phyloP scores from a whole-genome alignment of 2,797 vertebrate species.

The Staurois parvus region DNA sequence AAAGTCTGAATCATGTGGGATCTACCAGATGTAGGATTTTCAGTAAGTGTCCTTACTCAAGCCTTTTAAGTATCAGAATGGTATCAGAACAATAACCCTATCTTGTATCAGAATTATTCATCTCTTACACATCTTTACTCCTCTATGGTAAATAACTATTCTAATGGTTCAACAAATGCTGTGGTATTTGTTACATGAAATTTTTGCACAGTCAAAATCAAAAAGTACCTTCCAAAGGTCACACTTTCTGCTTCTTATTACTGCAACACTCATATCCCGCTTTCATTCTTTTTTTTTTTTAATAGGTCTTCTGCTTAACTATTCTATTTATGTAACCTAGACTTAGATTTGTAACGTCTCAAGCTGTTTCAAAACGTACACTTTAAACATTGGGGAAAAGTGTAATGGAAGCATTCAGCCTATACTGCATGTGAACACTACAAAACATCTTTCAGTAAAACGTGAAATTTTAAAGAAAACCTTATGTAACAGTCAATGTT shows the following conservation, averaged over 20 bases:
- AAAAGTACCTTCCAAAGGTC: conserved; percentile 40
- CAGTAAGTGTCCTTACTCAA: neutral
- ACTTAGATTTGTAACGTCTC: neutral
- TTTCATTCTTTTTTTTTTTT: neutral
- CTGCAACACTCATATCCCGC: conserved; percentile 10
- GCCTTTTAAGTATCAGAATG: neutral
- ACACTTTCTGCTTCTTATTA: neutral
- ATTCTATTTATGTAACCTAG: neutral
- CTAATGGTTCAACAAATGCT: neutral
- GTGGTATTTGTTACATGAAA: neutral
- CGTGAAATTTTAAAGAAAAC: no score
- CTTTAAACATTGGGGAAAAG: neutral
- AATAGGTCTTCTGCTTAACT: neutral
- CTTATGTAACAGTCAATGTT: no score
- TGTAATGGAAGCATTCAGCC: no score
- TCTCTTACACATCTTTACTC: neutral
- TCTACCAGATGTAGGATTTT: neutral
- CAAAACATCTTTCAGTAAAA: no score
- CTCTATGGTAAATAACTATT: neutral
- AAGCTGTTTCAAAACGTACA: neutral
- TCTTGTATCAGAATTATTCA: neutral
- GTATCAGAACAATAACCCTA: neutral
- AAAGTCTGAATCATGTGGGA: neutral
- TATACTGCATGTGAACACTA: no score
- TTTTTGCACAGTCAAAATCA: conserved; percentile 9